Evolutionary conservation across 2,797 vertebrate species (phyloP).

Genomic region (Poecilia velifera): DNA sequence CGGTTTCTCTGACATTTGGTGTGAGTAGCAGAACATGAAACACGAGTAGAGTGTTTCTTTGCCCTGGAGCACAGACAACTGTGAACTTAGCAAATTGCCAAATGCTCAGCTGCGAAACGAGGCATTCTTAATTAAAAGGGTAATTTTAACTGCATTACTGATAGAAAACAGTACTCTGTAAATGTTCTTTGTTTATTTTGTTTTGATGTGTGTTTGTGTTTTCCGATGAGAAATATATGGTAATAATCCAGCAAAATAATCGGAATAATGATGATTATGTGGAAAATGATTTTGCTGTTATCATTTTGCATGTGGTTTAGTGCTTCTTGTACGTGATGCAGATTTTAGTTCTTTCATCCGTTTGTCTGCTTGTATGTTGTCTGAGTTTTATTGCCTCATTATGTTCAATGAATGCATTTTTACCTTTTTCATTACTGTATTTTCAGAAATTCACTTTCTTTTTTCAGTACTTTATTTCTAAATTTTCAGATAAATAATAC

Average conservation of each 20-base stretch:
- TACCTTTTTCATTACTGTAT: not conserved
- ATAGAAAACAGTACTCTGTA: not conserved
- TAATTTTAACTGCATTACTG: not conserved
- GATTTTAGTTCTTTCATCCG: not conserved
- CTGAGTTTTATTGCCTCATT: not conserved
- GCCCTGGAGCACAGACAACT: not conserved
- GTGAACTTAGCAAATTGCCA: not conserved
- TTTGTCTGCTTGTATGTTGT: not conserved
- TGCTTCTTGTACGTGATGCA: not conserved
- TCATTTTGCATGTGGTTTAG: not conserved
- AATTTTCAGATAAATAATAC: not conserved
- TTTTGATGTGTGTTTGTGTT: not conserved
- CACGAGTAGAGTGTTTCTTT: not conserved
- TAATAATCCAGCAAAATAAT: not conserved
- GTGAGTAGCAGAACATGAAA: not conserved
- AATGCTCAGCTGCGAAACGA: not conserved
- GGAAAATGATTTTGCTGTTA: not conserved
- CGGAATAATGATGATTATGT: not conserved
- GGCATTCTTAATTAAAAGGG: not conserved
- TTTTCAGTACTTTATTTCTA: not conserved
- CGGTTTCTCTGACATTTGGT: not conserved
- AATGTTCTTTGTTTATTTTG: not conserved
- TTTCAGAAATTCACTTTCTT: not conserved
- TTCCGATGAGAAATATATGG: not conserved
- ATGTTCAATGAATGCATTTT: not conserved